Evolutionary conservation across 2,113 vertebrate genomes (phyloP).

Genomic region (Crotalus viridis): DNA sequence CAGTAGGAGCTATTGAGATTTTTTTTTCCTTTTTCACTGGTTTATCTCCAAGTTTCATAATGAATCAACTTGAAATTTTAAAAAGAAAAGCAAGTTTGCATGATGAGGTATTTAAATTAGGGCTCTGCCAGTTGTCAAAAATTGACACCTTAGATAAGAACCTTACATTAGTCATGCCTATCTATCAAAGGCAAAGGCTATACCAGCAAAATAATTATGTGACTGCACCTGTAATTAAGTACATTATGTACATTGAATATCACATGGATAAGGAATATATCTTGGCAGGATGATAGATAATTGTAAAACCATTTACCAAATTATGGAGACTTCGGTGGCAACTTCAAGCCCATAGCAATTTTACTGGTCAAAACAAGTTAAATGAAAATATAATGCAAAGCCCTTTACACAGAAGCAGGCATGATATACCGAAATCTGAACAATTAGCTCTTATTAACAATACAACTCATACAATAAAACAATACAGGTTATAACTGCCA

Average conservation of each 20-base stretch:
- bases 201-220: not conserved
- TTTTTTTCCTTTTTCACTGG: not conserved
- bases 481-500: not conserved
- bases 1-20: not conserved
- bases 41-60: not conserved
- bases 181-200: not conserved
- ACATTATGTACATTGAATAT: not conserved
- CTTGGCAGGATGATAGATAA: not conserved
- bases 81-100: not conserved
- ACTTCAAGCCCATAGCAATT: not conserved
- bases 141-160: not conserved
- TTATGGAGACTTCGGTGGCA: too few relatives aligned
- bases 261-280: not conserved
- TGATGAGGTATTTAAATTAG: not conserved
- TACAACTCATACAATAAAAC: constrained; percentile 14
- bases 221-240: not conserved
- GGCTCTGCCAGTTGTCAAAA: not conserved
- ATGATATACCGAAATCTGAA: constrained; percentile 24
- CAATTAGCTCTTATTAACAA: constrained; percentile 7
- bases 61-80: not conserved
- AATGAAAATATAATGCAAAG: not conserved
- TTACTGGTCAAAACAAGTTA: not conserved
- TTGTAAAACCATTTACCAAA: not conserved
- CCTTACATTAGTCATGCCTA: not conserved
- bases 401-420: not conserved